Evolutionary conservation across 2,888 invertebrate genomes (phyloP).

Genomic region (Caenorhabditis sulstoni): DNA sequence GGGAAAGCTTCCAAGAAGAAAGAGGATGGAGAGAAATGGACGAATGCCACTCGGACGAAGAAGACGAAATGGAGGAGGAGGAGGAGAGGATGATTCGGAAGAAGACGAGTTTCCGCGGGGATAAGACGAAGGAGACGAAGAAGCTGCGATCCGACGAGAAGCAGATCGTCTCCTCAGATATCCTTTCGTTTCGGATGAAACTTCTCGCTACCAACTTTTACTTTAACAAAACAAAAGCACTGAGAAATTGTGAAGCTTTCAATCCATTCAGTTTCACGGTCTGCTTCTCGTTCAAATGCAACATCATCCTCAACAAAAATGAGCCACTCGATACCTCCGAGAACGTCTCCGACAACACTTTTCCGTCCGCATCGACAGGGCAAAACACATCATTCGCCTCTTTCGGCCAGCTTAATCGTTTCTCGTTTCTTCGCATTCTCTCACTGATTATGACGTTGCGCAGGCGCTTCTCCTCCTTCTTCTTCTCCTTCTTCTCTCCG

Average conservation of each 20-base stretch:
- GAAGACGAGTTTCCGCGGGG: slow-evolving; percentile 12
- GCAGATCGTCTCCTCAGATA: slow-evolving; percentile 18
- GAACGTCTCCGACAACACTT: no score
- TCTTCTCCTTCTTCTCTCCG: not conserved
- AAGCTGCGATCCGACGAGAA: slow-evolving; percentile 10
- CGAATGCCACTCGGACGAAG: slow-evolving; percentile 50
- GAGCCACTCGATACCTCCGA: no score
- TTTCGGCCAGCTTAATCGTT: not conserved
- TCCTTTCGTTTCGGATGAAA: slow-evolving; percentile 9
- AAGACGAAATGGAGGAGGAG: slow-evolving; percentile 14
- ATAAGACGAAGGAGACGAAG: slow-evolving; percentile 8
- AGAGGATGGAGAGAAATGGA: slow-evolving; percentile 10
- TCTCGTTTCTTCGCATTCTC: not conserved
- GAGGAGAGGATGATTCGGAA: slow-evolving; percentile 15
- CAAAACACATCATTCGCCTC: no score
- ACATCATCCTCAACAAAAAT: no score
- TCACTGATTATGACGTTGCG: slow-evolving; percentile 1
- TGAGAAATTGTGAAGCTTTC: no score
- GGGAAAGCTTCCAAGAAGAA: not conserved
- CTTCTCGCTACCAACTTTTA: not conserved
- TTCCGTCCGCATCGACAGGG: no score
- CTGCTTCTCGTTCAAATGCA: no score
- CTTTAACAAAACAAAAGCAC: not conserved
- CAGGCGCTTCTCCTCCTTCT: not conserved
- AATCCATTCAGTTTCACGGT: no score